A percentile compares a stretch with the other conserved stretches of the same genome.
Conservation (phyloP, 1,140 invertebrate species). For the Sinella curviseta region DNA sequence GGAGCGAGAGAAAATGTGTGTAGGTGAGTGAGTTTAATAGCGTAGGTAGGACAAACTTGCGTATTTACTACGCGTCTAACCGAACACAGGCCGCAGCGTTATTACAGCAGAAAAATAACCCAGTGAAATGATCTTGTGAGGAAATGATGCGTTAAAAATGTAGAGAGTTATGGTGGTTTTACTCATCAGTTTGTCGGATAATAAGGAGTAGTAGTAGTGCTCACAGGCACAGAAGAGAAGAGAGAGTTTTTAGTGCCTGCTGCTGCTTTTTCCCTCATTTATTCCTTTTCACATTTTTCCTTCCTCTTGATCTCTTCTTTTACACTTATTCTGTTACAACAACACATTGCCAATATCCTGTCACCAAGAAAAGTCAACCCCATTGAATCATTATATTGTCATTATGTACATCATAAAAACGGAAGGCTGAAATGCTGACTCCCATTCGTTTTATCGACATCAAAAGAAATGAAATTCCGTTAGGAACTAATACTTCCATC, state of each 20-base stretch:
- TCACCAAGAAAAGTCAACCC: conserved; percentile 33
- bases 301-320: conserved; percentile 11
- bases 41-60: no score
- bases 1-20: no score
- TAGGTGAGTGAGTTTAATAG: neutral
- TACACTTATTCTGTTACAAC: neutral
- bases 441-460: conserved; percentile 5
- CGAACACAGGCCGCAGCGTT: no score
- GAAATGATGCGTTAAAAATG: conserved; percentile 49
- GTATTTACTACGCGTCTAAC: no score
- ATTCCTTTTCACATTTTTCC: conserved; percentile 14
- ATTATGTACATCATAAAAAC: conserved; percentile 25
- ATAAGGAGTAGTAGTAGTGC: conserved; percentile 14
- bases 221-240: no score
- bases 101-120: neutral
- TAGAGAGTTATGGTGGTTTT: conserved; percentile 44
- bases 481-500: no score
- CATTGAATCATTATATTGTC: conserved; percentile 26
- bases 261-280: neutral
- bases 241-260: neutral
- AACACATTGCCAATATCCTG: conserved; percentile 44
- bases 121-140: conserved; percentile 45
- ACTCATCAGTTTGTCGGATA: conserved; percentile 39
- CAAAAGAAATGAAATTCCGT: conserved; percentile 10
- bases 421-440: neutral